Evolutionary conservation across 1,140 invertebrate species (phyloP).

Genomic region (Amphibalanus amphitrite): DNA sequence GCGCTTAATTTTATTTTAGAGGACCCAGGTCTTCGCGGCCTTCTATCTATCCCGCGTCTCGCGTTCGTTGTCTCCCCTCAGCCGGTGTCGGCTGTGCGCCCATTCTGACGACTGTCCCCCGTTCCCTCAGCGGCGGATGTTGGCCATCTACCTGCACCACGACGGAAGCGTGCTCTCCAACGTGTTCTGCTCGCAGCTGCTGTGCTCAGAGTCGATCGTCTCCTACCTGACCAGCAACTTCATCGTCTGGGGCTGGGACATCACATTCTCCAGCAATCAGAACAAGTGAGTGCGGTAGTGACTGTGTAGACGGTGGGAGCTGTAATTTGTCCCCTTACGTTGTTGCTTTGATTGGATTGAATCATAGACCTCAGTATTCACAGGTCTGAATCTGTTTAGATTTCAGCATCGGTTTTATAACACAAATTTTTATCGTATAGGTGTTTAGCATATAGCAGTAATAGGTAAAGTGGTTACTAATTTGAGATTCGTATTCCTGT

Average conservation of each 20-base stretch:
- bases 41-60: no score
- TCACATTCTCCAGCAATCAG: slow-evolving; percentile 69
- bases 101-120: no score
- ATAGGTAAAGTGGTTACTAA: no score
- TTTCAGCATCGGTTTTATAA: slow-evolving; percentile 4
- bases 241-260: slow-evolving; percentile 87
- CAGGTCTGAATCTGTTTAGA: not conserved
- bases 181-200: slow-evolving; percentile 85
- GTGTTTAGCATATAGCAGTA: no score
- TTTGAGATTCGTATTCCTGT: no score
- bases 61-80: not conserved
- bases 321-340: not conserved
- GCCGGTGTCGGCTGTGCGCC: no score
- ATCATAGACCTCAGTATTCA: not conserved
- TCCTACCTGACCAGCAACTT: slow-evolving; percentile 73
- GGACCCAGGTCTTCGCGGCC: no score
- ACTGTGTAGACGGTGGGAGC: not conserved
- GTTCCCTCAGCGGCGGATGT: slow-evolving; percentile 56
- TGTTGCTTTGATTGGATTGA: not conserved
- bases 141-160: slow-evolving; percentile 87
- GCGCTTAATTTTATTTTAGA: no score
- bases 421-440: slow-evolving; percentile 9
- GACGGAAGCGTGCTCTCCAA: slow-evolving; percentile 82
- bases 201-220: slow-evolving; percentile 74
- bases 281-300: slow-evolving; percentile 39